A percentile compares a stretch with the other conserved stretches of the same genome.
Evolutionary conservation across 1,140 invertebrate species (phyloP).

Genomic region (Melitaea cinxia): DNA sequence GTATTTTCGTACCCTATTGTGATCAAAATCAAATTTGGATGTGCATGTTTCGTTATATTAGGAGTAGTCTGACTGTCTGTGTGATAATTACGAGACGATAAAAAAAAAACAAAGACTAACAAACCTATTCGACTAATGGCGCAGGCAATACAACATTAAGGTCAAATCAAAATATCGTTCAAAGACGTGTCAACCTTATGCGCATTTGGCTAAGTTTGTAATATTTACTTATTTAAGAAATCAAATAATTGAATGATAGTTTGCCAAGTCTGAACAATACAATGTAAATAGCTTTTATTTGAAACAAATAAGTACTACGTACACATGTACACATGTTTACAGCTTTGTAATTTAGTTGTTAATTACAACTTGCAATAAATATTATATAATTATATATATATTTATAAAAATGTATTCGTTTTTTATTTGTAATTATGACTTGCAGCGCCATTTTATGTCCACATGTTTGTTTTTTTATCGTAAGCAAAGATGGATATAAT

Average conservation of each 20-base stretch:
- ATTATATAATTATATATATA: too few relatives aligned
- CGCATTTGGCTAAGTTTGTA: conserved; percentile 34
- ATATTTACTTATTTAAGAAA: conserved; percentile 30
- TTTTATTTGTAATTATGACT: too few relatives aligned
- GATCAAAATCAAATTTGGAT: too few relatives aligned
- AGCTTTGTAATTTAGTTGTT: not conserved
- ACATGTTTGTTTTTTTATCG: too few relatives aligned
- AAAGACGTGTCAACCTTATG: conserved; percentile 11
- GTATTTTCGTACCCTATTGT: too few relatives aligned
- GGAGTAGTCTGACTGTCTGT: too few relatives aligned
- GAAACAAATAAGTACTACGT: conserved; percentile 7
- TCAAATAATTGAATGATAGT: conserved; percentile 22
- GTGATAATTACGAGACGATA: not conserved
- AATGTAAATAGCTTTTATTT: conserved; percentile 9
- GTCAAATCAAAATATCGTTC: conserved; percentile 5
- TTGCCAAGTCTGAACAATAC: conserved; percentile 33
- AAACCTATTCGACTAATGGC: not conserved
- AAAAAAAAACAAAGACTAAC: not conserved
- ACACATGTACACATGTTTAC: not conserved
- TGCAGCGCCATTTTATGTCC: too few relatives aligned
- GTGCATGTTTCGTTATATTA: too few relatives aligned
- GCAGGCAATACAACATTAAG: not conserved
- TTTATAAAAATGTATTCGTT: too few relatives aligned
- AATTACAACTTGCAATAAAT: too few relatives aligned
- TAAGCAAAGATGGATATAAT: too few relatives aligned